Base-by-base conservation (phyloP, 2,888 invertebrate species). In the Eueremaeus valkanovi region DNA sequence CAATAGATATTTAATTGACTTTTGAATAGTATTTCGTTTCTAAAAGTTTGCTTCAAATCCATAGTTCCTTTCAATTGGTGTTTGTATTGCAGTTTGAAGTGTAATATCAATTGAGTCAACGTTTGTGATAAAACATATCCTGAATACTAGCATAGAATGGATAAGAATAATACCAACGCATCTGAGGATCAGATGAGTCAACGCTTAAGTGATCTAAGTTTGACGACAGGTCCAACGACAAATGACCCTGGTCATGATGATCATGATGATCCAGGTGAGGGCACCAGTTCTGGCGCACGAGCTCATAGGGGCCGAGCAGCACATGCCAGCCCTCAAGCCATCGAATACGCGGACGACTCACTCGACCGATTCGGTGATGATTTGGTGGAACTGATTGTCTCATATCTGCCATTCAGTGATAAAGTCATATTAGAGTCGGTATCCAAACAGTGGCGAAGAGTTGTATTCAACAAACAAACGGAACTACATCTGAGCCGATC, bases 331-430 rank as follows among this genome's bases (percentile, higher is more conserved):
- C 16, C 63, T n/a, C 36, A 40, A 61, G 11, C n/a, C 9, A 36
- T 16, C 3, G 27, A 24, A 0, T 70, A 40, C 16, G 27, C 27
- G 6, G 24, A 8, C 0, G 70, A 70, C 27, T 70, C 70, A n/a
- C 24, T 70, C 27, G 70, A 70, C 45, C 42, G 70, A 45, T 70
- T 70, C 36, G 70, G 70, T 18, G 70, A 70, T n/a, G 70, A 70
- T 70, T 42, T 70, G 45, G 36, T 70, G n/a, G 70, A 70, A 70
- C 70, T 70, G 27, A 70, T 70, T 29, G 27, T 70, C 24, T 70
- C 70, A 18, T 70, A 70, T 27, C 70, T 70, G 45, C 24, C 70
- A 70, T 70, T 70, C 70, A 70, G 18, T 70, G 70, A 70, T 45
- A 70, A 70, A 16, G 70, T 70, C 1, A 27, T 45, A 29, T 24